These are phyloP conservation scores for Cavia aperea DNA, from an alignment of 2,113 vertebrate species.

Conservation along the genomic window DNA sequence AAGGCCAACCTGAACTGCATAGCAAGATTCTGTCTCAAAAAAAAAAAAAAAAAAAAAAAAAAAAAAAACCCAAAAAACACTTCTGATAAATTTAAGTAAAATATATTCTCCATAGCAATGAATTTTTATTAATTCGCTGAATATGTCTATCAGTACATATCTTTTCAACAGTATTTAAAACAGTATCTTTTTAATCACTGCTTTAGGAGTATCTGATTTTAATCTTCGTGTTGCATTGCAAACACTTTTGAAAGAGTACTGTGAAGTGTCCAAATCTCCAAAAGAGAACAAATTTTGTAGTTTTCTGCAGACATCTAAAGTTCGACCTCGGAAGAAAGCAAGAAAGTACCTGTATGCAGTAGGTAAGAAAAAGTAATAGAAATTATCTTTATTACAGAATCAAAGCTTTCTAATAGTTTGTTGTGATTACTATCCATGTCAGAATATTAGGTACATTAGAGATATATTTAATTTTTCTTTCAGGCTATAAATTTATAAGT, in stretches of 20 bases:
- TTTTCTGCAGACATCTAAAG: constrained; percentile 87
- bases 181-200: constrained; percentile 52
- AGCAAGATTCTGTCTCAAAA: too few species aligned
- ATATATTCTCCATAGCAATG: constrained; percentile 13
- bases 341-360: constrained; percentile 98
- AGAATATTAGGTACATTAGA: constrained; percentile 28
- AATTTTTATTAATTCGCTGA: constrained; percentile 37
- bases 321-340: constrained; percentile 93
- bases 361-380: constrained; percentile 78
- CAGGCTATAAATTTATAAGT: constrained; percentile 34
- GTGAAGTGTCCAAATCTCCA: constrained; percentile 88
- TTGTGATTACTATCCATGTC: constrained; percentile 6
- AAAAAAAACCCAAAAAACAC: not conserved
- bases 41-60: too few species aligned
- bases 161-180: constrained; percentile 44
- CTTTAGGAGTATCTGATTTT: constrained; percentile 90
- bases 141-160: not conserved
- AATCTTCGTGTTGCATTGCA: constrained; percentile 96
- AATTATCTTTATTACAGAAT: constrained; percentile 37
- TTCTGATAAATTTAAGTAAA: constrained; percentile 39
- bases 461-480: constrained; percentile 46
- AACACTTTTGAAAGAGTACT: constrained; percentile 96
- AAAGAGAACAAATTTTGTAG: constrained; percentile 92
- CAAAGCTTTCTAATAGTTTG: constrained; percentile 44
- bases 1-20: too few species aligned